Conservation (phyloP, 2,888 invertebrate genomes). For the Cryptophagus acutangulus region DNA sequence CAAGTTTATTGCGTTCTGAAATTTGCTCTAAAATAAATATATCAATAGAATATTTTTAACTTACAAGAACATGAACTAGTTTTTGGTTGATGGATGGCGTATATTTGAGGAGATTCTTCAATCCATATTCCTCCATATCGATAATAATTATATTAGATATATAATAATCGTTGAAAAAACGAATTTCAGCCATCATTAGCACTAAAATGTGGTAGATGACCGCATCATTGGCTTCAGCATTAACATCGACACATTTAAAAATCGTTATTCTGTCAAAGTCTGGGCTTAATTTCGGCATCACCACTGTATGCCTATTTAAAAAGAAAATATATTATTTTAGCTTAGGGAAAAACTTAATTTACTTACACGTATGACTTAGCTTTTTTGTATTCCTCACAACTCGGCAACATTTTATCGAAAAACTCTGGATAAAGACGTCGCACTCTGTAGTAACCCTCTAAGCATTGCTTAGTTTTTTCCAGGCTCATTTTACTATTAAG, state of each 20-base stretch:
- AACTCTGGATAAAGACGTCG: slow-evolving; percentile 24
- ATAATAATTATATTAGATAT: slow-evolving; percentile 27
- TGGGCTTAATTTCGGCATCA: slow-evolving; percentile 48
- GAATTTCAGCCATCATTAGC: slow-evolving; percentile 29
- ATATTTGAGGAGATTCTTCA: slow-evolving; percentile 29
- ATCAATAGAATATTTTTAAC: slow-evolving; percentile 7
- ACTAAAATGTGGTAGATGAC: slow-evolving; percentile 20
- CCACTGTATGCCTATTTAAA: slow-evolving; percentile 32
- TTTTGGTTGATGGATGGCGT: slow-evolving; percentile 29
- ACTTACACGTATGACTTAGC: slow-evolving; percentile 26
- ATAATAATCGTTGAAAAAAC: slow-evolving; percentile 23
- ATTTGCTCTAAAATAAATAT: slow-evolving; percentile 13
- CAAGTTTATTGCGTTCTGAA: slow-evolving; percentile 35
- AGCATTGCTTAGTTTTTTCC: slow-evolving; percentile 26
- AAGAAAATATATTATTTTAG: slow-evolving; percentile 3
- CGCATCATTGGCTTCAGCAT: slow-evolving; percentile 25
- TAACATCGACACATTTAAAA: slow-evolving; percentile 38
- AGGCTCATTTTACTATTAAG: slow-evolving; percentile 31
- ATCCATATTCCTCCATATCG: slow-evolving; percentile 20
- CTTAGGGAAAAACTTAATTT: background rate
- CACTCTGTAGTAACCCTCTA: slow-evolving; percentile 27
- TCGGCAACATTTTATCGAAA: slow-evolving; percentile 26
- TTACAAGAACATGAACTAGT: slow-evolving; percentile 28
- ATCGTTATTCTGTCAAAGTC: slow-evolving; percentile 49
- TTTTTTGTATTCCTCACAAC: slow-evolving; percentile 20